These are phyloP conservation scores for Balaeniceps rex DNA, from an alignment of 2,113 vertebrate species.

Conservation along the genomic window DNA sequence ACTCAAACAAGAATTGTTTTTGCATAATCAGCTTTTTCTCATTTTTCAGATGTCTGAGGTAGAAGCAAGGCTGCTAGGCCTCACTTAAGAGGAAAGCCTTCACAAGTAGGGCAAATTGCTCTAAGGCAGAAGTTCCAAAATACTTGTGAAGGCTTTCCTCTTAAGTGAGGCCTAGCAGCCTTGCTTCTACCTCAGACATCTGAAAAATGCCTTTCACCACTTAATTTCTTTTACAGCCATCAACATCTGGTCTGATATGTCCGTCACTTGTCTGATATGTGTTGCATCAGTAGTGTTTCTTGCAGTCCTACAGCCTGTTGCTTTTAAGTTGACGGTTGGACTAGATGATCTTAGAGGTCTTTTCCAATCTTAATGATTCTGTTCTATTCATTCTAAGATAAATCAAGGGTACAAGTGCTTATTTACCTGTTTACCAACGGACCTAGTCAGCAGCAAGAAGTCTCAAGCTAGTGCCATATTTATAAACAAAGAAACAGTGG, in stretches of 20 bases:
- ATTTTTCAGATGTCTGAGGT: too few species aligned
- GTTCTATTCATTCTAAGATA: too few species aligned
- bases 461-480: neutral
- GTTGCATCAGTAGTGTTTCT: neutral
- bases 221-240: neutral
- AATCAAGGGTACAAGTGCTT: neutral
- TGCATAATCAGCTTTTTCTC: neutral
- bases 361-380: too few species aligned
- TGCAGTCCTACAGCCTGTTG: neutral
- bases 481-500: neutral
- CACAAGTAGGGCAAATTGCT: neutral
- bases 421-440: neutral
- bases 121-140: too few species aligned
- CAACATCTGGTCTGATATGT: neutral
- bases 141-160: neutral
- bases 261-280: rapidly evolving
- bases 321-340: too few species aligned
- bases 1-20: neutral
- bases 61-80: too few species aligned
- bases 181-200: neutral
- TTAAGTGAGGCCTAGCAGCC: neutral
- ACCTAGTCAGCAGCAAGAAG: neutral
- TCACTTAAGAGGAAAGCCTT: too few species aligned
- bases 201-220: neutral
- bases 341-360: too few species aligned